Evolutionary conservation across 2,888 invertebrate species (phyloP), one percentile per base, ranked within the genome.

Genomic region (Caenorhabditis sp.): DNA sequence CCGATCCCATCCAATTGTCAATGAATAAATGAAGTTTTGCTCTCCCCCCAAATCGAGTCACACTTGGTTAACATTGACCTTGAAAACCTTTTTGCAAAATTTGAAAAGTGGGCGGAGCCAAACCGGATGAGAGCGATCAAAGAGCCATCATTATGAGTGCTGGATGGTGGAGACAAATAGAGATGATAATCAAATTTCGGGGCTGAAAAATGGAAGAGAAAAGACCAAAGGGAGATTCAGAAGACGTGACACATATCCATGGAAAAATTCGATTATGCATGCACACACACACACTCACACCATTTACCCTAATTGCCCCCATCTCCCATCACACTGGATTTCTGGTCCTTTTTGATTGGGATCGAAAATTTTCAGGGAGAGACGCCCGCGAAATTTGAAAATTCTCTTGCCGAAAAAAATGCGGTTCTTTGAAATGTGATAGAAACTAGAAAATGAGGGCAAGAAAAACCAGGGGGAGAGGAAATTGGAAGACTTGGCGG

Each of bases 181-280:
- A n/a, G 31, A 66, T 24, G 31, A 72, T 70, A 75, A 82, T 70
- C 64, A 47, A 82, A 76, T 70, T 81, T 41, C 22, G 24, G 2
- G 63, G 8, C 26, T 26, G 26, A 58, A 69, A 63, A 26, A 22
- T n/a, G n/a, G 16, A 14, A 12, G 6, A 44, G 5, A 51, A 58
- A 31, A 24, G 26, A 35, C 24, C 59, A 61, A 41, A 54, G 56
- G 12, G 12, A 26, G 28, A 28, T 26, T 54, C 4, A 2, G 54
- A 1, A 14, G 19, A 24, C 7, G 26, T 24, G 54, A 54, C 26
- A 26, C 51, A 19, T 61, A 69, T 61, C 59, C 59, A 16, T 24
- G 68, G 68, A 69, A 63, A 69, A 54, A 79, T 79, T 79, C 44
- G 79, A 79, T 79, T 79, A 79, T 70, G 79, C 70, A 70, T 79